Evolutionary conservation across 2,113 vertebrate genomes (phyloP).

Genomic region (Stegostoma tigrinum): DNA sequence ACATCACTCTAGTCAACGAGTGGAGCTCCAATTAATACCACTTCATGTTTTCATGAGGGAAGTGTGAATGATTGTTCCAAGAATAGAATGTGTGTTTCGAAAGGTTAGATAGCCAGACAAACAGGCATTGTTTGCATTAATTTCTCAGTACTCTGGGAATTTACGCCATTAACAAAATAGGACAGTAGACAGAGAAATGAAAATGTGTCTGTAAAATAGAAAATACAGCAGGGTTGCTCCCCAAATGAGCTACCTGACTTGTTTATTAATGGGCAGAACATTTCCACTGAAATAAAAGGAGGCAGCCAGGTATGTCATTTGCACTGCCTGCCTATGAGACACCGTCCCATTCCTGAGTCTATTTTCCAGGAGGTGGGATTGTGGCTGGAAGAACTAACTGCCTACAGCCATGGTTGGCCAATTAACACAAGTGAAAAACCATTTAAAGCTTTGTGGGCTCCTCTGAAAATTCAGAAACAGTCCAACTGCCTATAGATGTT

Average conservation of each 20-base stretch:
- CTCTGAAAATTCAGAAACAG: too few species aligned
- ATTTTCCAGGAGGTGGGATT: not conserved
- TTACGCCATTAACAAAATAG: not conserved
- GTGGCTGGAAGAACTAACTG: too few species aligned
- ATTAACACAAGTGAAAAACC: too few species aligned
- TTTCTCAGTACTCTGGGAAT: not conserved
- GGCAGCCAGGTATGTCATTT: too few species aligned
- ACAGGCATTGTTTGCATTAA: not conserved
- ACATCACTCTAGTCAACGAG: not conserved
- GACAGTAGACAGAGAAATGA: not conserved
- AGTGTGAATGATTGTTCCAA: not conserved
- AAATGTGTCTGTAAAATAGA: not conserved
- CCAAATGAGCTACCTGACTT: not conserved
- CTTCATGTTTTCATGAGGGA: not conserved
- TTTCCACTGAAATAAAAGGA: too few species aligned
- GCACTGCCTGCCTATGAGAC: too few species aligned
- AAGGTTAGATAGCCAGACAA: not conserved
- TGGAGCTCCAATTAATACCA: not conserved
- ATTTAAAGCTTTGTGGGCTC: too few species aligned
- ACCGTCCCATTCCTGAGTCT: not conserved
- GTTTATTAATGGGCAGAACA: not conserved
- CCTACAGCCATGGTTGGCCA: too few species aligned
- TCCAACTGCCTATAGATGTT: too few species aligned
- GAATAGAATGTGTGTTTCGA: not conserved
- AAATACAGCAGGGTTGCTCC: not conserved